These are phyloP conservation scores for Oryctes rhinoceros DNA, from an alignment of 1,140 invertebrate genomes.

Conservation along the genomic window DNA sequence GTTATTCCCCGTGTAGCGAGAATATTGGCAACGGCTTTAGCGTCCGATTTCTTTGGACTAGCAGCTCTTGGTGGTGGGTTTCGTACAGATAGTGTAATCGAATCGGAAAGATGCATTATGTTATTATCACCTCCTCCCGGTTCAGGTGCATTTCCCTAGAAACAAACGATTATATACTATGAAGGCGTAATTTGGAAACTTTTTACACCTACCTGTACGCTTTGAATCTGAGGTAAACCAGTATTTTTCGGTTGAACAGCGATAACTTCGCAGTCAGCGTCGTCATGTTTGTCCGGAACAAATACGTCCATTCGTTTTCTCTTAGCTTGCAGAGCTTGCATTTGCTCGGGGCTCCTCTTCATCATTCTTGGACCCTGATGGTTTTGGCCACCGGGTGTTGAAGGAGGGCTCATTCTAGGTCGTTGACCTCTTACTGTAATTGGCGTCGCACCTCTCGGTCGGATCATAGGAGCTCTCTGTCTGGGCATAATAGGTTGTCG, in stretches of 20 bases:
- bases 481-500: slow-evolving; percentile 45
- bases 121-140: slow-evolving; percentile 62
- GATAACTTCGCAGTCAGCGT: slow-evolving; percentile 72
- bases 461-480: slow-evolving; percentile 49
- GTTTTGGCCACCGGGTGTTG: slow-evolving; percentile 38
- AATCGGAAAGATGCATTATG: slow-evolving; percentile 69
- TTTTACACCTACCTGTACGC: slow-evolving; percentile 66
- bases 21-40: slow-evolving; percentile 77
- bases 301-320: slow-evolving; percentile 65
- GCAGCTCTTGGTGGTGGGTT: slow-evolving; percentile 55
- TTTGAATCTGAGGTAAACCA: slow-evolving; percentile 76
- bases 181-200: not conserved
- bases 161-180: slow-evolving; percentile 33
- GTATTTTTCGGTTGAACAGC: slow-evolving; percentile 77
- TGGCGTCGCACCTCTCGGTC: slow-evolving; percentile 46
- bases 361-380: slow-evolving; percentile 45
- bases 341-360: slow-evolving; percentile 50
- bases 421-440: slow-evolving; percentile 37
- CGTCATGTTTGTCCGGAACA: slow-evolving; percentile 68
- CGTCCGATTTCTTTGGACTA: slow-evolving; percentile 69
- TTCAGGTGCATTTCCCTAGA: slow-evolving; percentile 52
- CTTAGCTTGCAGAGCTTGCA: slow-evolving; percentile 54
- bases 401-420: slow-evolving; percentile 38
- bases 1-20: slow-evolving; percentile 79
- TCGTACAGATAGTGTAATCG: slow-evolving; percentile 73